Evolutionary conservation across 2,113 vertebrate genomes (phyloP).

Genomic region (Sapajus apella): DNA sequence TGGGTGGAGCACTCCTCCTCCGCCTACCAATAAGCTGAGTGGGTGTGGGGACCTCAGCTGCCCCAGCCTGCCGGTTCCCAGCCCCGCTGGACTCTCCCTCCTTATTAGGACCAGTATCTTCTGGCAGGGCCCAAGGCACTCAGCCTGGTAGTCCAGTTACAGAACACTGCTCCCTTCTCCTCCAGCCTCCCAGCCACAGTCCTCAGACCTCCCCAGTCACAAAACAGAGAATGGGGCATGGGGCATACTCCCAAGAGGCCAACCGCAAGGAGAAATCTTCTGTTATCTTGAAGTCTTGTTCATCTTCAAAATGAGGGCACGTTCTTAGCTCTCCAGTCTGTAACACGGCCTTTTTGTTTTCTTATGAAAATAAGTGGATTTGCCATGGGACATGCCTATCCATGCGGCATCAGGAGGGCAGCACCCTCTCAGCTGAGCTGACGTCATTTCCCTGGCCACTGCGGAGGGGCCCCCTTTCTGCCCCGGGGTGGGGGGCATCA

Average conservation of each 20-base stretch:
- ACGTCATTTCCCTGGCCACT: neutral
- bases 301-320: neutral
- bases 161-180: neutral
- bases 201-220: neutral
- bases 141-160: neutral
- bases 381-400: rapidly evolving
- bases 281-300: neutral
- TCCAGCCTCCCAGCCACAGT: neutral
- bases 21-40: rapidly evolving
- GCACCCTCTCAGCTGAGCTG: neutral
- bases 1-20: neutral
- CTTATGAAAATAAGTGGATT: neutral
- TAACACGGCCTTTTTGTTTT: neutral
- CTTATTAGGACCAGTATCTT: too few species aligned
- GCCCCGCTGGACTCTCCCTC: too few species aligned
- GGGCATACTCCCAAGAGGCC: neutral
- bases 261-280: neutral
- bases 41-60: neutral
- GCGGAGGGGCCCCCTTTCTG: neutral
- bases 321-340: neutral
- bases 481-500: too few species aligned
- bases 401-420: neutral
- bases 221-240: neutral
- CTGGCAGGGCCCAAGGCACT: neutral
- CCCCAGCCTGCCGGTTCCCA: rapidly evolving